Evolutionary conservation across 1,140 invertebrate species (phyloP).

Genomic region (Cheumatopsyche charites): DNA sequence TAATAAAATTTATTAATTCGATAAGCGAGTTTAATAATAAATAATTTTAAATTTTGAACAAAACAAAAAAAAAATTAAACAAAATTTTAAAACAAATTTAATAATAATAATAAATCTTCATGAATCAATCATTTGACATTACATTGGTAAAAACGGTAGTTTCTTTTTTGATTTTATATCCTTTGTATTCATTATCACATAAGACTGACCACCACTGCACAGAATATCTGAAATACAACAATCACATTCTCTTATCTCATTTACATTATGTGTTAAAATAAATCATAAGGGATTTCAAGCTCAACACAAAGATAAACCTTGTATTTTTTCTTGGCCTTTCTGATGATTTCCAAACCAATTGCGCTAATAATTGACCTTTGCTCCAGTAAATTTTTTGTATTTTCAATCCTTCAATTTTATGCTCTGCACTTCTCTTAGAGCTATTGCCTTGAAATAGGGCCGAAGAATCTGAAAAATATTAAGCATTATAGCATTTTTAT

Average conservation of each 20-base stretch:
- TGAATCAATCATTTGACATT: slow-evolving; percentile 5
- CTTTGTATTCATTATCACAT: slow-evolving; percentile 54
- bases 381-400: slow-evolving; percentile 62
- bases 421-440: slow-evolving; percentile 52
- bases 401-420: slow-evolving; percentile 57
- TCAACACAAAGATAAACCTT: too few species aligned
- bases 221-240: slow-evolving; percentile 54
- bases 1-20: background rate
- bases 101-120: slow-evolving; percentile 1
- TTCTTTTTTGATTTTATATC: slow-evolving; percentile 42
- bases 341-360: slow-evolving; percentile 58
- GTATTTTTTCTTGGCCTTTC: slow-evolving; percentile 49
- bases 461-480: slow-evolving; percentile 29
- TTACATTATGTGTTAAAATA: too few species aligned
- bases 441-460: slow-evolving; percentile 33
- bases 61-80: background rate
- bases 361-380: slow-evolving; percentile 59
- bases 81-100: slow-evolving; percentile 9
- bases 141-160: slow-evolving; percentile 40
- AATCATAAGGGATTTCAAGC: too few species aligned
- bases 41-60: background rate
- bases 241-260: too few species aligned
- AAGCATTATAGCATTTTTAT: too few species aligned
- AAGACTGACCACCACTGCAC: slow-evolving; percentile 56
- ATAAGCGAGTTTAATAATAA: background rate